Evolutionary conservation across 2,888 invertebrate genomes (phyloP).

Genomic region (Tetranychus truncatus): DNA sequence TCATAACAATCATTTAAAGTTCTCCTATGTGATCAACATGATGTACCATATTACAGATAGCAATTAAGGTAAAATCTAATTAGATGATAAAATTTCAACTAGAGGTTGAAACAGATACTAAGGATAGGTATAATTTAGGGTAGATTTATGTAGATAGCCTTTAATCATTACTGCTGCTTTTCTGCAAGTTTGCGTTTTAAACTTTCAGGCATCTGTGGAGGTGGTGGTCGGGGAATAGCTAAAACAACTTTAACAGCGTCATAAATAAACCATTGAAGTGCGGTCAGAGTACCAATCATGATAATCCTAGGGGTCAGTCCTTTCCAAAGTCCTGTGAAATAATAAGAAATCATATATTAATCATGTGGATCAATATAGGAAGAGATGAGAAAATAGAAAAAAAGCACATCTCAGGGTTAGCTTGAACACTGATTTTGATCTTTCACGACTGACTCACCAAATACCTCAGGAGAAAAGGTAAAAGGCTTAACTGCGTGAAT

Average conservation of each 20-base stretch:
- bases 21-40: too few species aligned
- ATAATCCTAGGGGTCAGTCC: slow-evolving; percentile 66
- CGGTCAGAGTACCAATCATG: slow-evolving; percentile 80
- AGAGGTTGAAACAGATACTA: too few species aligned
- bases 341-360: not conserved
- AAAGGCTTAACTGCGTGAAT: slow-evolving; percentile 14
- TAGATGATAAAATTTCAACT: too few species aligned
- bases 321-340: slow-evolving; percentile 53
- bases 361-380: not conserved
- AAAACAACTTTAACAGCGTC: slow-evolving; percentile 70
- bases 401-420: not conserved
- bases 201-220: slow-evolving; percentile 85
- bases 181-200: slow-evolving; percentile 49
- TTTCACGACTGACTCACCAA: slow-evolving; percentile 21
- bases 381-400: not conserved
- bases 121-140: too few species aligned
- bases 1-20: too few species aligned
- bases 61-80: too few species aligned
- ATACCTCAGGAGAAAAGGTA: slow-evolving; percentile 8
- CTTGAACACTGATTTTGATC: slow-evolving; percentile 11
- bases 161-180: not conserved
- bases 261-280: slow-evolving; percentile 82
- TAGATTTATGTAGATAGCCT: too few species aligned
- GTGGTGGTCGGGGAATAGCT: slow-evolving; percentile 80
- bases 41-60: too few species aligned